phyloP scores from a whole-genome alignment of 2,888 invertebrate genomes.

The Chrysolina americana region DNA sequence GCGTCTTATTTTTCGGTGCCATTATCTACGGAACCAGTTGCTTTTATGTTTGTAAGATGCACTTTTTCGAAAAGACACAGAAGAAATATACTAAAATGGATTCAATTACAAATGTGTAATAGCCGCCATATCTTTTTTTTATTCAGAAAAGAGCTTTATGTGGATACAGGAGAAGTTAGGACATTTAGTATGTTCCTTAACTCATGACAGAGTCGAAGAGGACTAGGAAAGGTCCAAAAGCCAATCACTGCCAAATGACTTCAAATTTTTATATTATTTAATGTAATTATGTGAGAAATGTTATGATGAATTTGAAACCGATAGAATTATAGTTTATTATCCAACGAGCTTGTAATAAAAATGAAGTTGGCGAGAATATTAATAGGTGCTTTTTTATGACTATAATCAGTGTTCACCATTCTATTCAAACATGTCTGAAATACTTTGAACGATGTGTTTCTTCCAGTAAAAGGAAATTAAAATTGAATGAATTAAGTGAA shows the following conservation, averaged over 20 bases:
- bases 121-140: not conserved
- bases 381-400: no score
- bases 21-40: slow-evolving; percentile 49
- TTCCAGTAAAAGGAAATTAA: no score
- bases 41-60: slow-evolving; percentile 47
- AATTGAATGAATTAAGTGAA: no score
- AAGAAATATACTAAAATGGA: slow-evolving; percentile 51
- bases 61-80: slow-evolving; percentile 47
- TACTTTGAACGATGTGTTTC: no score
- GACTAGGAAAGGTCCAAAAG: not conserved
- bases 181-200: not conserved
- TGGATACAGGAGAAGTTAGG: not conserved
- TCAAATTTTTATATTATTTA: not conserved
- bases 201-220: not conserved
- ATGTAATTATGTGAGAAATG: not conserved
- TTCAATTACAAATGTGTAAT: slow-evolving; percentile 39
- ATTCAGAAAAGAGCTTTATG: not conserved
- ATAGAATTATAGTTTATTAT: no score
- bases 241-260: not conserved
- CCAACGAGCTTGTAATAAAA: no score
- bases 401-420: no score
- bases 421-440: no score
- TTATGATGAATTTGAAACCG: not conserved
- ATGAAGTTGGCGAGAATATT: no score
- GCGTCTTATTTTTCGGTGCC: slow-evolving; percentile 43